Evolutionary conservation across 2,797 vertebrate species (phyloP).

Genomic region (Erpetoichthys calabaricus): DNA sequence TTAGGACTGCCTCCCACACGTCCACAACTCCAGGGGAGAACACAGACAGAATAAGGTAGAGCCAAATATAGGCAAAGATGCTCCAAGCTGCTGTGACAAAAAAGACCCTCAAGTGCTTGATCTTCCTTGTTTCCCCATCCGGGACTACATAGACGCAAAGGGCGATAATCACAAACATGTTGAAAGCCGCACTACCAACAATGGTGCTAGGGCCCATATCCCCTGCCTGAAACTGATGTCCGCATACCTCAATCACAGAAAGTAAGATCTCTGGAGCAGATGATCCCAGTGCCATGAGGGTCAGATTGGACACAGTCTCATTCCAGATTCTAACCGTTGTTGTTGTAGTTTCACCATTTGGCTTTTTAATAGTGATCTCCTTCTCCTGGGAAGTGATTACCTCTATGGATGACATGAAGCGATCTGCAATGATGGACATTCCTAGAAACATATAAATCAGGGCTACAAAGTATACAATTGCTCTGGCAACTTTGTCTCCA

Average conservation of each 20-base stretch:
- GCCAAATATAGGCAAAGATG: conserved; percentile 70
- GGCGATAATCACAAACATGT: conserved; percentile 73
- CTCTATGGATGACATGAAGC: conserved; percentile 76
- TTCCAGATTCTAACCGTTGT: conserved; percentile 70
- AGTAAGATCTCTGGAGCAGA: conserved; percentile 68
- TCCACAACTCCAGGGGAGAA: conserved; percentile 59
- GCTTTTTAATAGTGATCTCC: conserved; percentile 58
- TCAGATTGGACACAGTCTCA: conserved; percentile 69
- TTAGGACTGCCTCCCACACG: conserved; percentile 67
- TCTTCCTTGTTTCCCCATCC: conserved; percentile 57
- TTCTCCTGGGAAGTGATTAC: conserved; percentile 73
- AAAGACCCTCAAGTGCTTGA: conserved; percentile 69
- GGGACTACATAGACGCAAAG: conserved; percentile 66
- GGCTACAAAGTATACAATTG: conserved; percentile 69
- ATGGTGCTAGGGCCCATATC: conserved; percentile 66
- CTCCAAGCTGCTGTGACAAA: conserved; percentile 68
- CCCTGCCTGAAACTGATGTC: conserved; percentile 55
- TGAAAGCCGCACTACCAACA: conserved; percentile 69
- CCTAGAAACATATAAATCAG: conserved; percentile 74
- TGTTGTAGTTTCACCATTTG: conserved; percentile 62
- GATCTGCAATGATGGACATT: conserved; percentile 70
- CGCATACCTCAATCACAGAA: conserved; percentile 70
- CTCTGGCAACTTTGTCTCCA: conserved; percentile 65
- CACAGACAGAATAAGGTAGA: conserved; percentile 63
- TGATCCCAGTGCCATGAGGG: conserved; percentile 67